Percentiles rank a stretch among this genome's conserved stretches.
phyloP scores from a whole-genome alignment of 2,797 vertebrate genomes.

The Myotis planiceps region DNA sequence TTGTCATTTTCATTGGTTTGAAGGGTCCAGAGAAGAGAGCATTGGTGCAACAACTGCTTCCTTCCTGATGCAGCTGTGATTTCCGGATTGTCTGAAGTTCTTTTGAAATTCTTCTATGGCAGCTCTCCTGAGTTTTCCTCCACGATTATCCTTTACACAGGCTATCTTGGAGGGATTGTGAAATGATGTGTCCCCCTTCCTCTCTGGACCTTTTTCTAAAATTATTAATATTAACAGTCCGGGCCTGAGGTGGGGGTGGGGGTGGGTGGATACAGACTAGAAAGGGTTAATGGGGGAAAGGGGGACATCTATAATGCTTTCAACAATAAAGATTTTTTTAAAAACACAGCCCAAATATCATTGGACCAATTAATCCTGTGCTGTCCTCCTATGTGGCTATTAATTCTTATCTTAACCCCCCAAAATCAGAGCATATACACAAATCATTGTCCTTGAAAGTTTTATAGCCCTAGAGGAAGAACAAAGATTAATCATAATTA shows the following conservation, averaged over 20 bases:
- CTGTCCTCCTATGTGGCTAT: not conserved
- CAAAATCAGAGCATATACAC: not conserved
- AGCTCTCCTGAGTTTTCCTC: not conserved
- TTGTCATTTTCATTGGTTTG: not conserved
- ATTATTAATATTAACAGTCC: not conserved
- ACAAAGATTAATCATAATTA: conserved; percentile 74
- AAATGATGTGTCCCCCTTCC: not conserved
- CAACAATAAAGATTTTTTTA: too few relatives aligned
- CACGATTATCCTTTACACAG: not conserved
- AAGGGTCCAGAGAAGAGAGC: not conserved
- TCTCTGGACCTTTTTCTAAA: not conserved
- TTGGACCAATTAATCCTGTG: not conserved
- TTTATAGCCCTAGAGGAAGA: conserved; percentile 69
- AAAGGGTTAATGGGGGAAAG: too few relatives aligned
- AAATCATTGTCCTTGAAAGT: conserved; percentile 67
- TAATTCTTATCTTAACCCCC: not conserved
- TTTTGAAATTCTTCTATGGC: conserved; percentile 6
- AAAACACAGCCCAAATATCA: not conserved
- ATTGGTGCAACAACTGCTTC: not conserved
- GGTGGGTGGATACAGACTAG: too few relatives aligned
- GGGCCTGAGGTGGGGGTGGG: too few relatives aligned
- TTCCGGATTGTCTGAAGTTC: not conserved
- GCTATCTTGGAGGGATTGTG: not conserved
- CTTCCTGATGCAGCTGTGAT: conserved; percentile 29
- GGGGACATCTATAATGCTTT: too few relatives aligned